A percentile compares a stretch with the other conserved stretches of the same genome.
Conservation (phyloP, 2,888 invertebrate genomes). For the Nymphalis c-album region DNA sequence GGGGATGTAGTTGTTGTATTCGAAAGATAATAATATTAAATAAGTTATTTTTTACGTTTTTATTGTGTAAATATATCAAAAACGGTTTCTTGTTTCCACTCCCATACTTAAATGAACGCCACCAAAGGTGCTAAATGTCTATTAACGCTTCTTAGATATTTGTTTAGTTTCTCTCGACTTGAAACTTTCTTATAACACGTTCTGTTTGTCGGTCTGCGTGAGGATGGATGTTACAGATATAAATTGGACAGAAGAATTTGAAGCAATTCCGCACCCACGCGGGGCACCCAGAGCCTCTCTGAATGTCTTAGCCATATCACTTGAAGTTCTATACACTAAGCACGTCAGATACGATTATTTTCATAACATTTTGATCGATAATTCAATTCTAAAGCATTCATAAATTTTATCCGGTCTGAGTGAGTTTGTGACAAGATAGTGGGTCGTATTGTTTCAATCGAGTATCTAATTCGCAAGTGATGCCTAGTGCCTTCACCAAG, state of each 20-base stretch:
- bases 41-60: slow-evolving; percentile 83
- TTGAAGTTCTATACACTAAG: slow-evolving; percentile 32
- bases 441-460: slow-evolving; percentile 59
- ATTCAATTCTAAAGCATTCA: slow-evolving; percentile 33
- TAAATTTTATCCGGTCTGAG: slow-evolving; percentile 42
- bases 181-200: slow-evolving; percentile 45
- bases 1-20: slow-evolving; percentile 81
- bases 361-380: slow-evolving; percentile 43
- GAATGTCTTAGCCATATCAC: slow-evolving; percentile 39
- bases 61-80: slow-evolving; percentile 79
- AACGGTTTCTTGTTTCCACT: slow-evolving; percentile 75
- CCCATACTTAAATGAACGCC: slow-evolving; percentile 69
- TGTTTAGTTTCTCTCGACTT: slow-evolving; percentile 52
- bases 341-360: slow-evolving; percentile 41
- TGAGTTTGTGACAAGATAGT: slow-evolving; percentile 44
- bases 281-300: slow-evolving; percentile 22
- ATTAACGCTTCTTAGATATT: slow-evolving; percentile 75
- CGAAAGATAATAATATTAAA: slow-evolving; percentile 81
- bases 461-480: slow-evolving; percentile 56
- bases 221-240: slow-evolving; percentile 36
- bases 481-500: slow-evolving; percentile 65
- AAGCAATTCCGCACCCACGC: slow-evolving; percentile 19
- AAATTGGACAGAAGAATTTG: slow-evolving; percentile 14
- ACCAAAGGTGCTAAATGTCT: slow-evolving; percentile 80
- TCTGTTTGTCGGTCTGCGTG: slow-evolving; percentile 49